phyloP scores from a whole-genome alignment of 2,888 invertebrate species.

The Drosophila dives region DNA sequence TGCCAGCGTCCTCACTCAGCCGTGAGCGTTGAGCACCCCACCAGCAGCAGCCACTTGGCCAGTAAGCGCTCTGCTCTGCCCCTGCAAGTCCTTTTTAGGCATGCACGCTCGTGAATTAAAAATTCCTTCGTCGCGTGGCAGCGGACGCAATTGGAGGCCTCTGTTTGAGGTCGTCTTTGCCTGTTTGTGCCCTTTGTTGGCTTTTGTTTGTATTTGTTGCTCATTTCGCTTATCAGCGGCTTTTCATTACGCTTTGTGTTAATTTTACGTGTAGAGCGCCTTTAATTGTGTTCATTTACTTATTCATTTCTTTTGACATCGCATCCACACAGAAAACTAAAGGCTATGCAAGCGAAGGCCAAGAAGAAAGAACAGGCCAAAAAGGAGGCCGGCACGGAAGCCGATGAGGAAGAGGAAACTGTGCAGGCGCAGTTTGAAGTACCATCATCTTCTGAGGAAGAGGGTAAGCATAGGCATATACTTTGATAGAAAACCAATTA shows the following conservation, averaged over 20 bases:
- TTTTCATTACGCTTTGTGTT: slow-evolving; percentile 82
- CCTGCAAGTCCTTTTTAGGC: slow-evolving; percentile 38
- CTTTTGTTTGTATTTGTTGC: slow-evolving; percentile 67
- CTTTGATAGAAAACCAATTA: not conserved
- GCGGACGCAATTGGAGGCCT: slow-evolving; percentile 33
- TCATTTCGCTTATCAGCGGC: slow-evolving; percentile 80
- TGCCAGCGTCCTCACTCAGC: slow-evolving; percentile 62
- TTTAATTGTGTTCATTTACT: slow-evolving; percentile 70
- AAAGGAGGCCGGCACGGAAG: slow-evolving; percentile 29
- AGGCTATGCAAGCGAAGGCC: slow-evolving; percentile 59
- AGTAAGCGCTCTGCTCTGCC: slow-evolving; percentile 26
- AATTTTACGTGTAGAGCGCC: slow-evolving; percentile 68
- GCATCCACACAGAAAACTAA: slow-evolving; percentile 51
- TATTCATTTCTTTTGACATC: slow-evolving; percentile 43
- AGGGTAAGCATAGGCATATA: slow-evolving; percentile 44
- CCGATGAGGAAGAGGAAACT: slow-evolving; percentile 57
- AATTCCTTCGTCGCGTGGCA: slow-evolving; percentile 61
- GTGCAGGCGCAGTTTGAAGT: slow-evolving; percentile 26
- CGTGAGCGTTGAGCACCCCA: slow-evolving; percentile 43
- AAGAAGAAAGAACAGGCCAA: slow-evolving; percentile 62
- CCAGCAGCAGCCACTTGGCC: slow-evolving; percentile 69
- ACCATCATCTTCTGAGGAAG: slow-evolving; percentile 70
- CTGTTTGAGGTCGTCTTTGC: slow-evolving; percentile 24
- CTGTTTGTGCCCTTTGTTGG: slow-evolving; percentile 44
- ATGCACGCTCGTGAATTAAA: slow-evolving; percentile 60